Evolutionary conservation across 2,888 invertebrate genomes (phyloP).

Genomic region (Dicranocentrus wangi): DNA sequence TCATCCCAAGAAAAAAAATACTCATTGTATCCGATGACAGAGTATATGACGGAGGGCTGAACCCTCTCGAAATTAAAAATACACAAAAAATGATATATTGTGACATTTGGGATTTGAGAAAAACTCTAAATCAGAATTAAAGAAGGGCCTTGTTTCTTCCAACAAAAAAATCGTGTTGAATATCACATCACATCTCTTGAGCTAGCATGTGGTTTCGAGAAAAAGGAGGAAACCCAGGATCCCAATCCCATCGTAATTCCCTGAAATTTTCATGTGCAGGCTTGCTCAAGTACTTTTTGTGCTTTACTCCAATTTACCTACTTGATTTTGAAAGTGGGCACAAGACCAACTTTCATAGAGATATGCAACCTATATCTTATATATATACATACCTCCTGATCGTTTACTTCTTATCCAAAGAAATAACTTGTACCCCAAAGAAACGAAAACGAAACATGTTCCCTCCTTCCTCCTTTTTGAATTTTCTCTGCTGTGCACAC

Average conservation of each 20-base stretch:
- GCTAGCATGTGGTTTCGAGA: constrained; percentile 24
- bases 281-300: not conserved
- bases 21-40: constrained; percentile 55
- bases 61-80: constrained; percentile 70
- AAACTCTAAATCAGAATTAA: constrained; percentile 68
- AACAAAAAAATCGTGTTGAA: constrained; percentile 2
- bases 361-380: too few relatives aligned
- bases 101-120: constrained; percentile 66
- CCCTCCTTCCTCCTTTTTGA: constrained; percentile 13
- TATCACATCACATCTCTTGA: not conserved
- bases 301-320: not conserved
- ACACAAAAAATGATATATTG: constrained; percentile 70
- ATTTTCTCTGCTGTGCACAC: constrained; percentile 2
- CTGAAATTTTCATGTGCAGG: not conserved
- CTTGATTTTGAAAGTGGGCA: too few relatives aligned
- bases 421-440: too few relatives aligned
- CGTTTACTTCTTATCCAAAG: too few relatives aligned
- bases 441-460: too few relatives aligned
- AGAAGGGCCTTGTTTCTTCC: constrained; percentile 19
- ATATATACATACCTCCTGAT: too few relatives aligned
- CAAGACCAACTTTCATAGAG: not conserved
- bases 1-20: constrained; percentile 28
- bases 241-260: not conserved
- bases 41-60: constrained; percentile 56
- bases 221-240: not conserved